phyloP scores from a whole-genome alignment of 2,797 vertebrate genomes.

The Notolepis coatsorum region DNA sequence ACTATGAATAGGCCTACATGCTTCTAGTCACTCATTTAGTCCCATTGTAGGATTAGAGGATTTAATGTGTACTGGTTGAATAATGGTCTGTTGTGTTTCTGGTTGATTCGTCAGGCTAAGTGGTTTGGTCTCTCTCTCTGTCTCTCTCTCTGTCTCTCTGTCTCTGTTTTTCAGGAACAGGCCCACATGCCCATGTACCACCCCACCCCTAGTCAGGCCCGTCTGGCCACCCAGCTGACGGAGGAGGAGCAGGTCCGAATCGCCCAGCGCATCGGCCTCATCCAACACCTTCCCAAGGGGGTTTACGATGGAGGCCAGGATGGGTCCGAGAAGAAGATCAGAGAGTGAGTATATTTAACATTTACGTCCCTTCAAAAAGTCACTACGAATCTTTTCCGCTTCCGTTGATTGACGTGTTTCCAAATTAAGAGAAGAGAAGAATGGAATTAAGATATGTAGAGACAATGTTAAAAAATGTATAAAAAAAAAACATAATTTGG shows the following conservation, averaged over 20 bases:
- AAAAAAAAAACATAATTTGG: too few species aligned
- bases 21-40: too few species aligned
- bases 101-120: too few species aligned
- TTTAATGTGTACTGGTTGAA: not conserved
- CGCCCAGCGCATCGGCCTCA: conserved; percentile 89
- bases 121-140: not conserved
- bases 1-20: too few species aligned
- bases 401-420: too few species aligned
- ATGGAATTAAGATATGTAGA: too few species aligned
- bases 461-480: too few species aligned
- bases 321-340: conserved; percentile 86
- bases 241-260: conserved; percentile 92
- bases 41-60: not conserved
- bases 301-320: conserved; percentile 84
- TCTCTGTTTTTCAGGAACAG: conserved; percentile 76
- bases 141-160: not conserved
- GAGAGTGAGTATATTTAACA: conserved; percentile 79
- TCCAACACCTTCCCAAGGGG: conserved; percentile 89
- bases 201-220: conserved; percentile 87
- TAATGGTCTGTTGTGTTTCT: conserved; percentile 12
- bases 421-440: too few species aligned
- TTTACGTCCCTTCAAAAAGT: too few species aligned
- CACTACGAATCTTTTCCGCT: too few species aligned
- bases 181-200: conserved; percentile 87
- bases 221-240: conserved; percentile 89